Evolutionary conservation across 1,140 invertebrate genomes (phyloP).

Genomic region (Platorchestia sp.): DNA sequence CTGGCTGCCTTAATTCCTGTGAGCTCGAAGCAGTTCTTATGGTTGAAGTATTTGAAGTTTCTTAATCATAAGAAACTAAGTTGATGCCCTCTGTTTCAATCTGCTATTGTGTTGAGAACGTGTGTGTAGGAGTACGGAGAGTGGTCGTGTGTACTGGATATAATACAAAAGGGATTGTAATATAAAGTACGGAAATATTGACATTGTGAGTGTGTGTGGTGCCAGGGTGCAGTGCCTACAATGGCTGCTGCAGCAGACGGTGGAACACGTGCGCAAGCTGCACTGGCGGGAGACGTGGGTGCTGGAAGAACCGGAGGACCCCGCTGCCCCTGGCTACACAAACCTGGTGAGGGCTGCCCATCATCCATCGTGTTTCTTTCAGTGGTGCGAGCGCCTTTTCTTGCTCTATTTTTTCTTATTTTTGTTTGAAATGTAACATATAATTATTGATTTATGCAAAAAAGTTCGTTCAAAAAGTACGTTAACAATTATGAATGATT

Average conservation of each 20-base stretch:
- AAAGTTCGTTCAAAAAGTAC: no score
- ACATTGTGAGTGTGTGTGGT: not conserved
- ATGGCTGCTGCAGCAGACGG: slow-evolving; percentile 86
- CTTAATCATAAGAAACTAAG: not conserved
- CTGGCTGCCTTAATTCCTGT: no score
- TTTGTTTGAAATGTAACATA: no score
- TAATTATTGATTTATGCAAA: no score
- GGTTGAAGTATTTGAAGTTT: not conserved
- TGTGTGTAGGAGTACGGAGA: no score
- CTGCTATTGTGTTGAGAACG: no score
- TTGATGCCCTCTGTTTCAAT: not conserved
- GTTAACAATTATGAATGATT: no score
- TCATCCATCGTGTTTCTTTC: not conserved
- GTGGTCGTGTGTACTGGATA: not conserved
- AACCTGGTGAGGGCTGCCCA: slow-evolving; percentile 78
- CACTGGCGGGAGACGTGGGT: slow-evolving; percentile 88
- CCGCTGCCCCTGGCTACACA: slow-evolving; percentile 80
- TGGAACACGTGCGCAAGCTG: slow-evolving; percentile 83
- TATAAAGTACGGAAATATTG: no score
- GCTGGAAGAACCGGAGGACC: slow-evolving; percentile 84
- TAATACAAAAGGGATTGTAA: not conserved
- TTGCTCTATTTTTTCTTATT: not conserved
- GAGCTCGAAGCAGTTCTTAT: no score
- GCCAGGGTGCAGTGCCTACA: slow-evolving; percentile 85
- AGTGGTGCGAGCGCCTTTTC: not conserved